Evolutionary conservation across 1,140 invertebrate species (phyloP), one percentile per base, ranked within the genome.

Genomic region (Drosophila malerkotliana): DNA sequence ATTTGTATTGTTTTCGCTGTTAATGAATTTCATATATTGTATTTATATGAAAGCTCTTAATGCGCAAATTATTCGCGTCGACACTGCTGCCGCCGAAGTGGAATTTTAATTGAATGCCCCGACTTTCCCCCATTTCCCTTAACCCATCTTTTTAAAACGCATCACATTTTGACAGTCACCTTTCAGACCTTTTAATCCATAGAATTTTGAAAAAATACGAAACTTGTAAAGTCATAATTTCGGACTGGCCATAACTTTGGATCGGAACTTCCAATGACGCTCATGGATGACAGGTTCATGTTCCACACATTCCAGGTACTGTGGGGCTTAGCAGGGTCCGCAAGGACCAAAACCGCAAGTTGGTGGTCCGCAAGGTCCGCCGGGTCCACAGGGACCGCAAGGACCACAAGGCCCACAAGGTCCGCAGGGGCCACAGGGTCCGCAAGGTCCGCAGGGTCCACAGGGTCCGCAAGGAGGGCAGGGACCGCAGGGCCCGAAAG

Each of bases 341-440:
- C 79, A 75, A 37, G 34, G 34, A 37, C 26, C 26, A 7, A 28
- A 28, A 6, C 26, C 26, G 26, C 26, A 28, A 6, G 26, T 1
- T 1, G 26, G 26, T 7, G 26, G 26, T 7, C 26, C 26, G 26
- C 34, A 79, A 24, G 77, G 79, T 24, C 68, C 63, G 61, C 2
- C 28, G 10, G 47, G 52, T 15, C 60, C 60, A 2, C 12, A 63
- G 3, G 60, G 76, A 14, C 66, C 79, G 8, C 72, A 76, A 0
- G 79, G 79, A 14, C 73, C 76, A 26, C 72, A 79, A 0, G 79
- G 81, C 45, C 78, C 69, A 37, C 52, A 82, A 0, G 79, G 79
- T 32, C 82, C 82, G n/a, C 77, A 85, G 0, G 77, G 81, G 15
- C 84, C 73, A 24, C 72, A 75, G 3, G 62, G 69, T 30, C 71